phyloP scores from a whole-genome alignment of 2,113 vertebrate genomes.

The Dolichotis patagonum region DNA sequence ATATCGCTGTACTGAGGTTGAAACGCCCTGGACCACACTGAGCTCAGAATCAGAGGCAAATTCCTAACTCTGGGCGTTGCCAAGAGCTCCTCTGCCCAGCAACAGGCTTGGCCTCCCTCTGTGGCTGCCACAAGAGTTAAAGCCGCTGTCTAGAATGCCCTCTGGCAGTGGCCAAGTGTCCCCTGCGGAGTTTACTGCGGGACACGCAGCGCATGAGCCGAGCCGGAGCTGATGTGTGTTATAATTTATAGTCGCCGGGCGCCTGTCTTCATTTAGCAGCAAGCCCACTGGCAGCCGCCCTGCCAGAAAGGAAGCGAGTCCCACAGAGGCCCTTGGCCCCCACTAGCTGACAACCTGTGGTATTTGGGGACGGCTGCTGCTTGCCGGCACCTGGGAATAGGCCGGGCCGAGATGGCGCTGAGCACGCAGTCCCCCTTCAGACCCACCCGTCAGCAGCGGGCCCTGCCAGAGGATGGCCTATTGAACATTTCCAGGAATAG shows the following conservation, averaged over 20 bases:
- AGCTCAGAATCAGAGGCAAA: neutral
- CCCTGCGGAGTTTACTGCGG: neutral
- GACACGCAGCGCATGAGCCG: rapidly evolving
- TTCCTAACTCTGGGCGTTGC: neutral
- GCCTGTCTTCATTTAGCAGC: slow-evolving; percentile 66
- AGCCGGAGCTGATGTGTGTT: neutral
- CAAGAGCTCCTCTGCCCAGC: neutral
- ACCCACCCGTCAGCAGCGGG: slow-evolving; percentile 85
- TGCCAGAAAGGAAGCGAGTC: slow-evolving; percentile 66
- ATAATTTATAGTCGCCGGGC: slow-evolving; percentile 64
- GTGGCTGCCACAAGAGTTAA: neutral
- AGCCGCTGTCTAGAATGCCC: neutral
- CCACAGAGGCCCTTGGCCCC: neutral
- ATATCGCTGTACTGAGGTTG: rapidly evolving
- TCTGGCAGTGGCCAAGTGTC: slow-evolving; percentile 52
- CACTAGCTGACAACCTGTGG: neutral
- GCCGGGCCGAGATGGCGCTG: slow-evolving; percentile 28
- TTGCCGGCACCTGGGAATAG: neutral
- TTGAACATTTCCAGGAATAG: slow-evolving; percentile 93
- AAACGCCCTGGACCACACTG: neutral
- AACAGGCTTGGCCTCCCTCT: neutral
- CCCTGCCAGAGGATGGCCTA: slow-evolving; percentile 91
- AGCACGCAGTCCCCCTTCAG: slow-evolving; percentile 83
- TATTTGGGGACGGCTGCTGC: slow-evolving; percentile 32
- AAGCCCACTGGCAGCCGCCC: slow-evolving; percentile 57